Evolutionary conservation across 1,140 invertebrate species (phyloP), one percentile per base, ranked within the genome.

Genomic region (Pseudobourletiella spinata): DNA sequence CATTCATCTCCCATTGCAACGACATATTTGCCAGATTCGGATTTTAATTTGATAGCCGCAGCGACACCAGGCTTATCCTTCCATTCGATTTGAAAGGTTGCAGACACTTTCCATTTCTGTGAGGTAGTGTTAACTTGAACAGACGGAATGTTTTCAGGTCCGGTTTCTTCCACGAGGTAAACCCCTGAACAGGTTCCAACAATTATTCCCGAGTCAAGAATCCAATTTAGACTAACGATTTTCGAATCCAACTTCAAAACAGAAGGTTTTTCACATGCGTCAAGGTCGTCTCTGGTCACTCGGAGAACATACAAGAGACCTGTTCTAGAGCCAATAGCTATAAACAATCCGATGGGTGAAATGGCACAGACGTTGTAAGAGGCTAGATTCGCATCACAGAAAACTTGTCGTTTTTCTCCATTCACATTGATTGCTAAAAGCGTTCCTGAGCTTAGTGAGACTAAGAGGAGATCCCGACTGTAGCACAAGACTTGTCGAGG

Each of bases 11-110:
- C 48, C n/a, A 51, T 2, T 11, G 8, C 8, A 8, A 46, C 18
- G 4, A 20, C 6, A 18, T 46, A 46, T 6, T 6, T 46, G 15
- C 4, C 18, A 14, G 6, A 11, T 18, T 14, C 18, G 6, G 6
- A 18, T 11, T 11, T 39, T 8, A 51, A 26, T 3, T 6, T n/a
- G 3, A 51, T 51, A 6, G 24, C 48, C n/a, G 3, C 22, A 6
- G 48, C 24, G 4, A 51, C 14, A 51, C 48, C 48, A 25, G 48
- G 48, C n/a, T 25, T 51, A 24, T 51, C 48, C 22, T 51, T 51
- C 48, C 48, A 51, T 15, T 51, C 28, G n/a, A 51, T 51, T 8
- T 25, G 2, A 51, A 51, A 46, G n/a, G 32, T 39, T 39, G 32
- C 32, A 39, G 8, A n/a, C n/a, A n/a, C n/a, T n/a, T n/a, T n/a